phyloP scores from a whole-genome alignment of 2,797 vertebrate genomes.

The Coccyzus lansbergi region DNA sequence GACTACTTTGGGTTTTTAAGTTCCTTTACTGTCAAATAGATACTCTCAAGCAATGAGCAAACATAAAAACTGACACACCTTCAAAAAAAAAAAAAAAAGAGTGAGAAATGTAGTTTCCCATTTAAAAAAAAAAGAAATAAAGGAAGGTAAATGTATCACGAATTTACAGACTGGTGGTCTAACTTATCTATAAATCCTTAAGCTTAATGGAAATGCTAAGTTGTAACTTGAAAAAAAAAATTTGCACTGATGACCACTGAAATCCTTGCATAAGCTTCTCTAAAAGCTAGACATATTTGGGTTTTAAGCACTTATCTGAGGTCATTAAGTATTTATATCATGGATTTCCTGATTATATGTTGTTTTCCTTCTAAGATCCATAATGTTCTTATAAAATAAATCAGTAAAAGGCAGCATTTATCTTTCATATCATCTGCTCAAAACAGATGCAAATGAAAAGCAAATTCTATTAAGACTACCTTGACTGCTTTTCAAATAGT shows the following conservation, averaged over 20 bases:
- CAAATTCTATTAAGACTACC: conserved; percentile 1
- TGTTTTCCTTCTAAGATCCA: conserved; percentile 17
- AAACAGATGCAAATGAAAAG: conserved; percentile 41
- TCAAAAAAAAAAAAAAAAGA: neutral
- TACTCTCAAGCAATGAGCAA: neutral
- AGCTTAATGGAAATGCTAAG: conserved; percentile 18
- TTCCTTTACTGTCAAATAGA: neutral
- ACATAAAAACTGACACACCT: neutral
- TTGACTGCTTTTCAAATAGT: conserved; percentile 11
- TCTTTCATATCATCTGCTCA: neutral
- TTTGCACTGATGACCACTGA: neutral
- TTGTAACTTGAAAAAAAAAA: conserved; percentile 14
- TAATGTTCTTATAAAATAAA: conserved; percentile 50
- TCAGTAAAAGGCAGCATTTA: conserved; percentile 19
- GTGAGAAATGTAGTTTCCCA: neutral
- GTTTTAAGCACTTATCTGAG: neutral
- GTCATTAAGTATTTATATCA: conserved; percentile 1
- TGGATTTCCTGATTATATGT: conserved; percentile 35
- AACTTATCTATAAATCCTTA: neutral
- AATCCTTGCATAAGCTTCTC: conserved; percentile 20
- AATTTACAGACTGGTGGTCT: neutral
- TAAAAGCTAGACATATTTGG: neutral
- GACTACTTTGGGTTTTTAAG: neutral
- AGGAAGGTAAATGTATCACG: neutral
- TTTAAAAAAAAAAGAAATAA: neutral